These are phyloP conservation scores for Nymphalis polychloros DNA, from an alignment of 2,888 invertebrate genomes.

Conservation along the genomic window DNA sequence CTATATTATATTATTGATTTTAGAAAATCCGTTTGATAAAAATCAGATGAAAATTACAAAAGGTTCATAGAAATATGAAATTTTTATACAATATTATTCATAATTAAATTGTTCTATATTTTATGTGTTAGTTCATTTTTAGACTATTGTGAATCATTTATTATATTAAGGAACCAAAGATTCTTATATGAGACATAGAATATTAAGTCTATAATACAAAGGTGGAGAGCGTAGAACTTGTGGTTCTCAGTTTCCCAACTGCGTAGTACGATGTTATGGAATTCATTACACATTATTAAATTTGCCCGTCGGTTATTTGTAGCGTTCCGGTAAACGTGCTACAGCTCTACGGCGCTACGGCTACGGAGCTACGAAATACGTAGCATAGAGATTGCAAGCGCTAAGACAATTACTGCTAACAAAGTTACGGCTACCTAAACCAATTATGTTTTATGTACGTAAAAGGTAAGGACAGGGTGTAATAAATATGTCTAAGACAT, in stretches of 20 bases:
- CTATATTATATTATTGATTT: too few species aligned
- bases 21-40: too few species aligned
- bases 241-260: constrained; percentile 22
- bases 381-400: constrained; percentile 31
- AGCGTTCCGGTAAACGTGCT: constrained; percentile 29
- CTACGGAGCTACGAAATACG: constrained; percentile 33
- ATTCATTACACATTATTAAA: constrained; percentile 37
- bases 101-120: too few species aligned
- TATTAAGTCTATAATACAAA: constrained; percentile 28
- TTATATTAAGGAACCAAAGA: background rate
- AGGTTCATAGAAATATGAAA: background rate
- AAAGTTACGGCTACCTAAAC: constrained; percentile 30
- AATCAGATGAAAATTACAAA: too few species aligned
- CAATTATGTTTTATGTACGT: constrained; percentile 19
- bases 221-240: constrained; percentile 29
- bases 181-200: constrained; percentile 22
- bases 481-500: background rate
- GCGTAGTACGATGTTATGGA: constrained; percentile 32
- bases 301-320: constrained; percentile 35
- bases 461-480: background rate
- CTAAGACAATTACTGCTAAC: constrained; percentile 36
- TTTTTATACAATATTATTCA: background rate
- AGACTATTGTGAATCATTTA: background rate
- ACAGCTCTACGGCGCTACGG: constrained; percentile 23
- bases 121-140: too few species aligned